Percentiles rank a stretch among this genome's conserved stretches.
Evolutionary conservation across 2,797 vertebrate genomes (phyloP).

Genomic region (Pangasius krempfi): DNA sequence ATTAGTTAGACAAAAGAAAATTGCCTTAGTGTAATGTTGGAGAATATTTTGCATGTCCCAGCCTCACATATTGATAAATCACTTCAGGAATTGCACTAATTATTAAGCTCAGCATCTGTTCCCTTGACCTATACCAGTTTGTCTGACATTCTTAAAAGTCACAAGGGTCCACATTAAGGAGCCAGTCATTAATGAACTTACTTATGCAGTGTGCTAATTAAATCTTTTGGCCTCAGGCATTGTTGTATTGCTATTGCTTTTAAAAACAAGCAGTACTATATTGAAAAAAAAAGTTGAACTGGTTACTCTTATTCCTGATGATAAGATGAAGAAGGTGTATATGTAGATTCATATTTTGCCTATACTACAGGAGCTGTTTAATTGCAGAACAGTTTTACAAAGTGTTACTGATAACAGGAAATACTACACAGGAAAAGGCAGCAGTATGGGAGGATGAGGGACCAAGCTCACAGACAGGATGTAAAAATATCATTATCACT

Average conservation of each 20-base stretch:
- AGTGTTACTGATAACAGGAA: background rate
- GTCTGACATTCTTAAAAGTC: constrained; percentile 12
- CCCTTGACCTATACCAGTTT: constrained; percentile 18
- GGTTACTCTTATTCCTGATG: background rate
- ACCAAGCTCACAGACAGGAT: background rate
- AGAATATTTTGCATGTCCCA: background rate
- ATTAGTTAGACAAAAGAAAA: background rate
- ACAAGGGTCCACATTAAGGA: constrained; percentile 7
- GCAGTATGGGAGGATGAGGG: background rate
- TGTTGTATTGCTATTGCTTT: background rate
- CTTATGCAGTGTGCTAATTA: background rate
- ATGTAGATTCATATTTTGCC: background rate
- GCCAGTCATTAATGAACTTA: constrained; percentile 9
- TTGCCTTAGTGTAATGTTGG: background rate
- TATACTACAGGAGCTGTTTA: background rate
- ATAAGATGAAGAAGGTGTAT: background rate
- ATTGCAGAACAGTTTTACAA: background rate
- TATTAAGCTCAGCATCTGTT: constrained; percentile 16
- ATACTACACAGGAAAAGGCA: background rate
- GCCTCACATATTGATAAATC: constrained; percentile 5
- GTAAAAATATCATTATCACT: background rate
- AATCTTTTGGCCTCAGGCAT: constrained; percentile 5
- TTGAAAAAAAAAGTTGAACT: background rate
- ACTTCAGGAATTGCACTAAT: constrained; percentile 8
- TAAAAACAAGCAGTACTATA: background rate